A percentile compares a stretch with the other conserved stretches of the same genome.
phyloP scores from a whole-genome alignment of 2,888 invertebrate genomes.

The Heliconius ethilla region DNA sequence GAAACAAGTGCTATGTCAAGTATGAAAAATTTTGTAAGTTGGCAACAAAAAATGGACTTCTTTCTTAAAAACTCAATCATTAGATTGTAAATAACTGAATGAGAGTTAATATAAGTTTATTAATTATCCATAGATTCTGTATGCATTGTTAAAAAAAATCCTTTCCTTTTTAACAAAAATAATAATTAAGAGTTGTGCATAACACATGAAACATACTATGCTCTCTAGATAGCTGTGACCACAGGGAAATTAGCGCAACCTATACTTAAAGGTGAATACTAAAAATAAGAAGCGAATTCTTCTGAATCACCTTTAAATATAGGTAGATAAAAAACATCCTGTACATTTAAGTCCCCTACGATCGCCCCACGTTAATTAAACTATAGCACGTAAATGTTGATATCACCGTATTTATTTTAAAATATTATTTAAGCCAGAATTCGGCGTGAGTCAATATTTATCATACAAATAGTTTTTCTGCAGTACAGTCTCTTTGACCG shows the following conservation, averaged over 20 bases:
- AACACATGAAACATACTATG: too few species aligned
- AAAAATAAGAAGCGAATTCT: too few species aligned
- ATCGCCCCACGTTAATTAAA: neutral
- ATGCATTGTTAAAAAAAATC: neutral
- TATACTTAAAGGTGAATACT: too few species aligned
- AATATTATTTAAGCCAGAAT: neutral
- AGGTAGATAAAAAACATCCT: neutral
- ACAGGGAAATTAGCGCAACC: neutral
- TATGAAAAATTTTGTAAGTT: conserved; percentile 14
- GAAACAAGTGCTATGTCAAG: conserved; percentile 85
- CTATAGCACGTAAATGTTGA: neutral
- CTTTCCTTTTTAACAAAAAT: neutral
- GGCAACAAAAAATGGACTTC: neutral
- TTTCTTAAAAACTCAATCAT: neutral
- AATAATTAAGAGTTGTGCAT: neutral
- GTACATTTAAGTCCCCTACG: neutral
- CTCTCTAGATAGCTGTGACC: neutral
- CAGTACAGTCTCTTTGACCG: conserved; percentile 39
- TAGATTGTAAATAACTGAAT: neutral
- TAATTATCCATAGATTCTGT: neutral
- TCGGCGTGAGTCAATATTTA: conserved; percentile 8
- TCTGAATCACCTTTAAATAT: too few species aligned
- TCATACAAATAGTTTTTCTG: conserved; percentile 30
- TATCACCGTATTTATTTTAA: neutral
- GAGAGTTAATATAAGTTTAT: neutral